phyloP scores from a whole-genome alignment of 2,113 vertebrate species.

The Piprites chloris region DNA sequence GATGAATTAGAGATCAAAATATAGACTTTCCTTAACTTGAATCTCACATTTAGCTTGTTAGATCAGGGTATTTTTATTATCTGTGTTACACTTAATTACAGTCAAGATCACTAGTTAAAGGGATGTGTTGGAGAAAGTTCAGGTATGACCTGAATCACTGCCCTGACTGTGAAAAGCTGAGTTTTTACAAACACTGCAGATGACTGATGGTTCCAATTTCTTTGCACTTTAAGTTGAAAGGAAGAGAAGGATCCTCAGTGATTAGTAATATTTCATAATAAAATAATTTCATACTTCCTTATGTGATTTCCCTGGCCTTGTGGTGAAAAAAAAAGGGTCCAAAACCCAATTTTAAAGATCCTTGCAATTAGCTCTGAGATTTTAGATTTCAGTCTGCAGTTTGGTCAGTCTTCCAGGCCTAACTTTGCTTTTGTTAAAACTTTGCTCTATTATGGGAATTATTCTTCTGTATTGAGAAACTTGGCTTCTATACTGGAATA shows the following conservation, averaged over 20 bases:
- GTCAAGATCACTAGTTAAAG: background rate
- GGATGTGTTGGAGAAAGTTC: background rate
- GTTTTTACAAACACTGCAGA: background rate
- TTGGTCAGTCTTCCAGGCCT: background rate
- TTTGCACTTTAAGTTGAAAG: background rate
- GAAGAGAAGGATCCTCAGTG: background rate
- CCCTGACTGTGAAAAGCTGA: background rate
- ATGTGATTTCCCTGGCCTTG: background rate
- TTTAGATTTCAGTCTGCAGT: background rate
- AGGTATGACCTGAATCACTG: background rate
- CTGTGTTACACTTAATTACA: background rate
- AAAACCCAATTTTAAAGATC: background rate
- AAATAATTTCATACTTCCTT: background rate
- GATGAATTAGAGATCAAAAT: background rate
- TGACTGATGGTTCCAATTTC: background rate
- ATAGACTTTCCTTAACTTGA: background rate
- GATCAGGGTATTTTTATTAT: background rate
- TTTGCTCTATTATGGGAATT: background rate
- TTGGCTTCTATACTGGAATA: background rate
- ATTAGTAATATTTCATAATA: background rate
- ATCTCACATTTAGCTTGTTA: background rate
- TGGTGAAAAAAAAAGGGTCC: too few species aligned
- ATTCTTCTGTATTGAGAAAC: background rate
- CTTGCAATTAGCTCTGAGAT: background rate
- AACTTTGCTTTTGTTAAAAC: background rate